Evolutionary conservation across 2,113 vertebrate genomes (phyloP), one percentile per base, ranked within the genome.

Genomic region (Eonycteris spelaea): DNA sequence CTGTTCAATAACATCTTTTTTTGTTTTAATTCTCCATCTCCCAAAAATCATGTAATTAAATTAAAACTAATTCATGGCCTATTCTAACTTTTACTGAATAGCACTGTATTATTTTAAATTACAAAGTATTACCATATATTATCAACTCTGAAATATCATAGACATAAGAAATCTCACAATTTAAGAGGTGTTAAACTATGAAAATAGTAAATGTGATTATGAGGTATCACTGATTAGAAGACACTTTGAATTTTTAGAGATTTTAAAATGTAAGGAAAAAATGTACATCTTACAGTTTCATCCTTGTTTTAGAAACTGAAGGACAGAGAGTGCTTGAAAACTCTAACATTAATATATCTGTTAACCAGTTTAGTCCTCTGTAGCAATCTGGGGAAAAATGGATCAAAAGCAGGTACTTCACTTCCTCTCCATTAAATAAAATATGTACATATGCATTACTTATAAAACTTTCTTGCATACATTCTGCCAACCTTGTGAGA

Each of bases 1-100:
- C 79, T 24, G 57, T 45, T 45, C 59, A 75, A 38, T 53, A 21
- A 91, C 68, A 67, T 61, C 3, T 77, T 70, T 74, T n/a, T 55
- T 75, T 88, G 57, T 80, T 79, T 68, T 78, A 78, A 91, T 61
- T 70, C 38, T 86, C 53, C 86, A 96, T 38, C 86, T 89, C 26
- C 51, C 1, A 86, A 86, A 86, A 90, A 51, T 86, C 57, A 90
- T 90, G 70, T 86, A 74, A 89, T 63, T 89, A 80, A 74, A 89
- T 63, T 89, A 80, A 90, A 75, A 90, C 65, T 80, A 94, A 63
- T 89, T 35, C 68, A 6, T 45, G 28, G 48, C 51, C 48, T 75
- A 80, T 61, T 38, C 22, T 63, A 88, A 10, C n/a, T 67, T 86
- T 86, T 86, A 77, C 68, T 57, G 38, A 51, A 82, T 19, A 11